These are phyloP conservation scores for Diarsia brunnea DNA, from an alignment of 2,888 invertebrate genomes.

Conservation along the genomic window DNA sequence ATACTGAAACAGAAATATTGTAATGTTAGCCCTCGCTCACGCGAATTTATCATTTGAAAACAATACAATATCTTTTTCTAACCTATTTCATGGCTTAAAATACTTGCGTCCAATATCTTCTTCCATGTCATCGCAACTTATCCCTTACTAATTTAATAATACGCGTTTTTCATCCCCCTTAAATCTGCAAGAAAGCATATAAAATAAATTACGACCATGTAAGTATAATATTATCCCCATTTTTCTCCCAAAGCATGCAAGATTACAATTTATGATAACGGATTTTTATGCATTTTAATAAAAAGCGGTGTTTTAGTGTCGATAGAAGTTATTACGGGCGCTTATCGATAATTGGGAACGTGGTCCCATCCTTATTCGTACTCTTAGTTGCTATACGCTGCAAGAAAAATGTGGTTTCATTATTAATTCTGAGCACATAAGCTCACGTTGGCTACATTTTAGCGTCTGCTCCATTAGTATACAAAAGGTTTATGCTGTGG, in stretches of 20 bases:
- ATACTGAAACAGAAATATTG: not conserved
- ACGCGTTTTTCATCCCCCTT: conserved; percentile 34
- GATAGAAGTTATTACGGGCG: conserved; percentile 63
- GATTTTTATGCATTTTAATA: conserved; percentile 70
- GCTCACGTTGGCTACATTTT: conserved; percentile 58
- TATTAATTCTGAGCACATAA: conserved; percentile 56
- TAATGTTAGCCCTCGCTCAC: not conserved
- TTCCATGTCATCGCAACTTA: conserved; percentile 14
- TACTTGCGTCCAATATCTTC: not conserved
- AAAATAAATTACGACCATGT: conserved; percentile 61
- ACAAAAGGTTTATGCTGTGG: conserved; percentile 49
- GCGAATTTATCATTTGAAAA: not conserved
- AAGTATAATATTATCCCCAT: conserved; percentile 60
- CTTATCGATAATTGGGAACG: conserved; percentile 75
- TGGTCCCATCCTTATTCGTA: conserved; percentile 64
- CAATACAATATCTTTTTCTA: not conserved
- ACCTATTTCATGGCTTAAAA: not conserved
- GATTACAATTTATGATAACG: conserved; percentile 69
- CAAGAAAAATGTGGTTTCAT: conserved; percentile 59
- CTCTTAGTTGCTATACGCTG: conserved; percentile 53
- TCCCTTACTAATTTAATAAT: conserved; percentile 52
- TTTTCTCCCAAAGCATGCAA: conserved; percentile 52
- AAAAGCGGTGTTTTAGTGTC: conserved; percentile 56
- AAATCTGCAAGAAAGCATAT: conserved; percentile 53
- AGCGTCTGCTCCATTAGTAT: conserved; percentile 46